Conservation (phyloP, 2,888 invertebrate species). For the Cerastis rubricosa region DNA sequence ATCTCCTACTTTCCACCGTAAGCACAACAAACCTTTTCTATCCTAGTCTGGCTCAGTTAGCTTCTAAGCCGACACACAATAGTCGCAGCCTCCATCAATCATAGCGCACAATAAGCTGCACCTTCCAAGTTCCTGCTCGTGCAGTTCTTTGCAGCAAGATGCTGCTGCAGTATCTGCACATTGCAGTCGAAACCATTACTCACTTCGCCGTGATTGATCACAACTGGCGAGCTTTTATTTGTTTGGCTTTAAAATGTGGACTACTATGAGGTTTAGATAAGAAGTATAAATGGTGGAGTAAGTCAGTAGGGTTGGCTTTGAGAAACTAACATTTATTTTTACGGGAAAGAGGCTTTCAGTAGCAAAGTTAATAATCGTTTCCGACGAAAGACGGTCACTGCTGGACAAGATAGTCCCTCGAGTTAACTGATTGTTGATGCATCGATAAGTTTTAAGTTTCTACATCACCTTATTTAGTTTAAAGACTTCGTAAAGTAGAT, state of each 20-base stretch:
- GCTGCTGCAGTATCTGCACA: conserved; percentile 17
- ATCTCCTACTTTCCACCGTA: neutral
- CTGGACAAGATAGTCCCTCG: neutral
- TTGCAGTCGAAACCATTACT: conserved; percentile 28
- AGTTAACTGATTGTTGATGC: neutral
- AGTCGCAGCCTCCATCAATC: conserved; percentile 31
- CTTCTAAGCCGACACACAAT: conserved; percentile 10
- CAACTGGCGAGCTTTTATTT: conserved; percentile 37
- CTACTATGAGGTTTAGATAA: neutral
- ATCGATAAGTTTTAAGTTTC: neutral
- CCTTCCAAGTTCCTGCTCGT: neutral
- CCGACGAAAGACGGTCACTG: neutral
- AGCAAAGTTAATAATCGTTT: neutral
- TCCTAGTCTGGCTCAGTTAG: neutral
- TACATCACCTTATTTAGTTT: neutral
- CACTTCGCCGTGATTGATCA: conserved; percentile 39
- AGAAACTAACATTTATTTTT: neutral
- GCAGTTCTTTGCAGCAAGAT: neutral
- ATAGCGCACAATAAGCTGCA: conserved; percentile 21
- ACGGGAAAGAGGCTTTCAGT: neutral
- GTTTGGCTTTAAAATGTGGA: conserved; percentile 20
- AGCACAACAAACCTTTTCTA: neutral
- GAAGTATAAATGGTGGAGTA: conserved; percentile 6
- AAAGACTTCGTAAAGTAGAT: neutral
- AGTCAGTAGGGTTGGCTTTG: neutral